Evolutionary conservation across 2,113 vertebrate genomes (phyloP), one percentile per base, ranked within the genome.

Genomic region (Carassius gibelio): DNA sequence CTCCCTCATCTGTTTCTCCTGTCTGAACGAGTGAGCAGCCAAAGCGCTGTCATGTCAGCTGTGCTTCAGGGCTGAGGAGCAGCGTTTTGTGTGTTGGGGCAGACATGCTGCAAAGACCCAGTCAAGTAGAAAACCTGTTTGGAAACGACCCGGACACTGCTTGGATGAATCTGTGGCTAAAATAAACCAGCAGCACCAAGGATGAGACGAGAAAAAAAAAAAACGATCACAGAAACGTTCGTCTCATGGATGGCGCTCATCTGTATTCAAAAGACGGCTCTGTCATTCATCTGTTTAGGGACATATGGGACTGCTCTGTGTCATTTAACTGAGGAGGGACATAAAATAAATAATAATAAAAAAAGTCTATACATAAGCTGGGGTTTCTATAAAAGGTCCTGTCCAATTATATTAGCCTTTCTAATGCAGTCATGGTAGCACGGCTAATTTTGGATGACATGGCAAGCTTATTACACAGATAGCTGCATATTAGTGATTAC

Each of bases 41-140:
- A 81, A 84, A 86, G 80, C 76, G 75, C 83, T 76, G 91, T 89
- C 89, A 88, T 86, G 84, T 84, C 85, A 10, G 82, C 75, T 88
- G 82, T 71, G 50, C 85, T 71, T 90, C 75, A 59, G 75, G 61
- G n/a, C 50, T 17, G 8, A 4, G 82, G 50, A 76, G 76, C 84
- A 71, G 79, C 68, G 61, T 42, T 55, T 78, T 85, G 38, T 64
- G 17, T 59, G 50, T 71, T 57, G 75, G 75, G 84, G 52, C 71
- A 88, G 85, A 88, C 78, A 87, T n/a, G 66, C 62, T 50, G 55
- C 74, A 81, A 50, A 74, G 84, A 83, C 71, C 55, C 81, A 90
- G 85, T 85, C 74, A 90, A 86, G 90, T 78, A 87, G 90, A 92
- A 92, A 91, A 91, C 85, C 23, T 48, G 82, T 82, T 92, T 68